These are phyloP conservation scores for Chroicocephalus ridibundus DNA, from an alignment of 2,113 vertebrate genomes.

Conservation along the genomic window DNA sequence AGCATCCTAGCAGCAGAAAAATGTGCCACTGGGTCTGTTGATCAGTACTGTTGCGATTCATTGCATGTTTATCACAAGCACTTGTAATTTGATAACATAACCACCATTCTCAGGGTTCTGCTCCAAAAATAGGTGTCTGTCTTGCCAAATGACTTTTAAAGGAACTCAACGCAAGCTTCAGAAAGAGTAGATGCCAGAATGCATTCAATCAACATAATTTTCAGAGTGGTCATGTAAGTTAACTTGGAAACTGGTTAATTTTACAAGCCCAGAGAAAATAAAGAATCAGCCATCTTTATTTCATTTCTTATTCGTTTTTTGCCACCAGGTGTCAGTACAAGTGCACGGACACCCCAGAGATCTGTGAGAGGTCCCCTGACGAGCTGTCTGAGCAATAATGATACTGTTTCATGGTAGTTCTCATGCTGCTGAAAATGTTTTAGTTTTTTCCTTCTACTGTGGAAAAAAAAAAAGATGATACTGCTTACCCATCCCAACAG, in stretches of 20 bases:
- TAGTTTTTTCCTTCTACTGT: neutral
- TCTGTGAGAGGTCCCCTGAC: neutral
- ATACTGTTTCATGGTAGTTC: neutral
- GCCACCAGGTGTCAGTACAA: constrained; percentile 52
- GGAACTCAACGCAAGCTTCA: neutral
- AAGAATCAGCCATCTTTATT: constrained; percentile 13
- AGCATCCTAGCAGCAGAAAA: neutral
- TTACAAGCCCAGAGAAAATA: neutral
- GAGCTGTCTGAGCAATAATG: neutral
- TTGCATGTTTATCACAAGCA: neutral
- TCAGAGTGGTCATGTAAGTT: accelerated
- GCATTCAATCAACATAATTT: neutral
- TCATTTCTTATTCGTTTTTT: neutral
- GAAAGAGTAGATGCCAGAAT: neutral
- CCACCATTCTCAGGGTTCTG: neutral
- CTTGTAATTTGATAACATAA: neutral
- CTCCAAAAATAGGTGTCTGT: neutral
- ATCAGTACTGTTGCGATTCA: neutral
- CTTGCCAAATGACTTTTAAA: neutral
- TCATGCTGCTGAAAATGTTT: neutral
- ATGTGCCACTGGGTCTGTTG: neutral
- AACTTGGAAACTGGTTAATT: neutral
- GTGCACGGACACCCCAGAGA: neutral
- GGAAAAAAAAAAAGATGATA: accelerated
- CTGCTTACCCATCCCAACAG: neutral